These are phyloP conservation scores for Bos indicus DNA, from an alignment of 2,113 vertebrate genomes.

Conservation along the genomic window DNA sequence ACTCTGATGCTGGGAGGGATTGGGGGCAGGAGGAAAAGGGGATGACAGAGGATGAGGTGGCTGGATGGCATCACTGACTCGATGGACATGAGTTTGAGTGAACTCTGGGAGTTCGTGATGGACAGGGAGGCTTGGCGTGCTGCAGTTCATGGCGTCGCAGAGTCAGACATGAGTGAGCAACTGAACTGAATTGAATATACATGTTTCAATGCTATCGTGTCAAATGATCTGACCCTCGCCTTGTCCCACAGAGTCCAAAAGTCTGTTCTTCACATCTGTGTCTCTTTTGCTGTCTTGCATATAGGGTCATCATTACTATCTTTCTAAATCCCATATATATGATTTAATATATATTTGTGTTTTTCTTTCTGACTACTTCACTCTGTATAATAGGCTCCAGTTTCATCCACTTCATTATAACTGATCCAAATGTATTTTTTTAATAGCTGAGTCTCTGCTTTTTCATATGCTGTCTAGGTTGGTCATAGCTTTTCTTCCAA, in stretches of 20 bases:
- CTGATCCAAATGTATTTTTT: not conserved
- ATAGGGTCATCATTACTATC: not conserved
- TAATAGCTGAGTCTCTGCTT: not conserved
- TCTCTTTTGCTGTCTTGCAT: not conserved
- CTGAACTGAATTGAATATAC: not conserved
- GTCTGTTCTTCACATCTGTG: not conserved
- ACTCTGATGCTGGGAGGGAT: too few species aligned
- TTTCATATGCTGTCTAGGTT: not conserved
- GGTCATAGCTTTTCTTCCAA: not conserved
- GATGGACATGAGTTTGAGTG: rapidly evolving
- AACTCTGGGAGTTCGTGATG: rapidly evolving
- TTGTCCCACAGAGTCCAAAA: not conserved
- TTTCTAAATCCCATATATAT: not conserved
- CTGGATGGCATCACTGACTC: too few species aligned
- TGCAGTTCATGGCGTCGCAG: too few species aligned
- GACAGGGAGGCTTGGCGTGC: too few species aligned
- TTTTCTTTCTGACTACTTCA: not conserved
- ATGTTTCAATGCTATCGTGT: not conserved
- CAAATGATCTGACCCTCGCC: not conserved
- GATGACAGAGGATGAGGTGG: rapidly evolving
- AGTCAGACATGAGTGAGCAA: too few species aligned
- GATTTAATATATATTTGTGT: not conserved
- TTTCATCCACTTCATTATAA: not conserved
- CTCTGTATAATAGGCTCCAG: not conserved
- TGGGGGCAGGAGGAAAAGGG: too few species aligned